A percentile compares a stretch with the other conserved stretches of the same genome.
Conservation (phyloP, 2,888 invertebrate genomes). For the Agrenia bidenticulata region DNA sequence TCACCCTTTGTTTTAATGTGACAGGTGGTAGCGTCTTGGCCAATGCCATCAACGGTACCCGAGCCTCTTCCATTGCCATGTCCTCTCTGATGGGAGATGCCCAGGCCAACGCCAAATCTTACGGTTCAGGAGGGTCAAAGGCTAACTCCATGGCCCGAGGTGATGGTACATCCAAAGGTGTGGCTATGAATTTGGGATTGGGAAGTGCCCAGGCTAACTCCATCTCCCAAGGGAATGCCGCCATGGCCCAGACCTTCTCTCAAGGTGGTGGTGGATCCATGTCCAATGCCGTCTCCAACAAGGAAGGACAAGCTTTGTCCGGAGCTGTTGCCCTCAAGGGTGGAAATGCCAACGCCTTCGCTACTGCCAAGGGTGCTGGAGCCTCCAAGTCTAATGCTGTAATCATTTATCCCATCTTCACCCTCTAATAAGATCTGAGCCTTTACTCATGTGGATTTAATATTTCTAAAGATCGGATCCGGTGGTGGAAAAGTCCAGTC, state of each 20-base stretch:
- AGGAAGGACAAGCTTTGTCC: slow-evolving; percentile 3
- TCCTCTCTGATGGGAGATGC: background rate
- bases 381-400: slow-evolving; percentile 5
- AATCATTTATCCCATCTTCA: too few relatives aligned
- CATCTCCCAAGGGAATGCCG: slow-evolving; percentile 9
- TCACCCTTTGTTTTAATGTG: background rate
- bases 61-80: slow-evolving; percentile 8
- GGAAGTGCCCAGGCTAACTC: slow-evolving; percentile 4
- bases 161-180: background rate
- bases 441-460: too few relatives aligned
- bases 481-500: slow-evolving; percentile 7
- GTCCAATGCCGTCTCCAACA: slow-evolving; percentile 4
- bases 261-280: slow-evolving; percentile 1
- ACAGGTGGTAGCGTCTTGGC: slow-evolving; percentile 5
- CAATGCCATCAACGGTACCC: slow-evolving; percentile 12
- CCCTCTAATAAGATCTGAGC: too few relatives aligned
- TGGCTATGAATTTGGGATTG: background rate
- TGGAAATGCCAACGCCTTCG: slow-evolving; percentile 6
- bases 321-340: background rate
- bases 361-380: slow-evolving; percentile 4
- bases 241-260: slow-evolving; percentile 5
- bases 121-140: background rate
- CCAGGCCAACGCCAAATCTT: background rate
- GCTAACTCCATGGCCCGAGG: slow-evolving; percentile 6
- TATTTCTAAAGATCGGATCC: too few relatives aligned